These are phyloP conservation scores for Sepioteuthis lessoniana DNA, from an alignment of 2,888 invertebrate genomes.

Conservation along the genomic window DNA sequence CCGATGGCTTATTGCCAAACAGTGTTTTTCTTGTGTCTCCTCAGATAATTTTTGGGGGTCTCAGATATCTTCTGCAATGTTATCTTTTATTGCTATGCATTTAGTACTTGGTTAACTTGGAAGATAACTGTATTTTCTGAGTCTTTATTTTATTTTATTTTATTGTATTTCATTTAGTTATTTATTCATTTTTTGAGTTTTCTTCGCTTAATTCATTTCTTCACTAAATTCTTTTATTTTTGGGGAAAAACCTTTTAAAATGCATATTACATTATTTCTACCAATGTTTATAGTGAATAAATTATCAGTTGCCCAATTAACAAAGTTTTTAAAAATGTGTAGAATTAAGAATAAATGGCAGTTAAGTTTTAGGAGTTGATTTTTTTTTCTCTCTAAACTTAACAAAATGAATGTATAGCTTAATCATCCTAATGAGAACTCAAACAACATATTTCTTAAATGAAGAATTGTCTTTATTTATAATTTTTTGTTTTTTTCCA, in stretches of 20 bases:
- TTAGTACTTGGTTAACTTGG: background rate
- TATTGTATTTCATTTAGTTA: too few species aligned
- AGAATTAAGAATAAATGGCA: too few species aligned
- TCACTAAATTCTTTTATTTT: background rate
- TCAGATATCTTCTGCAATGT: background rate
- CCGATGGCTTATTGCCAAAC: conserved; percentile 5
- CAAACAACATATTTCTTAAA: too few species aligned
- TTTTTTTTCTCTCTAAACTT: too few species aligned
- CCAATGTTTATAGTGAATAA: background rate
- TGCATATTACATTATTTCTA: background rate
- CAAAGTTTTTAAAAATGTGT: too few species aligned
- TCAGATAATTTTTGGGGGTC: background rate
- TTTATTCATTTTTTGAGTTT: background rate
- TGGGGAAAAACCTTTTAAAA: background rate
- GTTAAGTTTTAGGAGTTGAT: too few species aligned
- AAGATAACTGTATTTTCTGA: background rate
- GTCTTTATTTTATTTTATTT: too few species aligned
- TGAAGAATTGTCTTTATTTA: too few species aligned
- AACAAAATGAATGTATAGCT: too few species aligned
- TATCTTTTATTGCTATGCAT: conserved; percentile 4
- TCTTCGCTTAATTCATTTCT: background rate
- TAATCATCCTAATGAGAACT: too few species aligned
- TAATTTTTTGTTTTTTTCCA: too few species aligned
- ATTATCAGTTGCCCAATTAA: too few species aligned
- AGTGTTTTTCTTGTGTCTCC: conserved; percentile 12